Percentiles rank a stretch among this genome's conserved stretches.
Evolutionary conservation across 2,113 vertebrate species (phyloP).

Genomic region (Misgurnus anguillicaudatus): DNA sequence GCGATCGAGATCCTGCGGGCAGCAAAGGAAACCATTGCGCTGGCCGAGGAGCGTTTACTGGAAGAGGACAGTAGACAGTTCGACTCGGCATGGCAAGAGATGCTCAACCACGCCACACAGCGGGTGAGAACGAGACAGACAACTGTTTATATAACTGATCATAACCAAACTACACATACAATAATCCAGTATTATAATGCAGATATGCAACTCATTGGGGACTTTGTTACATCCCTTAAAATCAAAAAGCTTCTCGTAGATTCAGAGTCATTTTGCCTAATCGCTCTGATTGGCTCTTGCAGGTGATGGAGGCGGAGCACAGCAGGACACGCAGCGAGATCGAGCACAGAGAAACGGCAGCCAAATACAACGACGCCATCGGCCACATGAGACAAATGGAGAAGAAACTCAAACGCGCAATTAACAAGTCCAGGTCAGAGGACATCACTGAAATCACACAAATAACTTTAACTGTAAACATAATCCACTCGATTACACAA

Average conservation of each 20-base stretch:
- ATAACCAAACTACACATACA: too few species aligned
- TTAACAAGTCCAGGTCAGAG: constrained; percentile 93
- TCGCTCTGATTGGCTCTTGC: constrained; percentile 37
- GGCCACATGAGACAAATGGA: constrained; percentile 92
- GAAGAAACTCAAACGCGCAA: constrained; percentile 93
- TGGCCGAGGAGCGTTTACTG: constrained; percentile 90
- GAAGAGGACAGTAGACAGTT: constrained; percentile 96
- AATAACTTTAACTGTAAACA: too few species aligned
- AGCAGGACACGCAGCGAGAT: constrained; percentile 86
- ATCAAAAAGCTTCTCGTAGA: too few species aligned
- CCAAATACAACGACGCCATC: constrained; percentile 87
- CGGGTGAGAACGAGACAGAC: constrained; percentile 72
- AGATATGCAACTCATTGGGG: too few species aligned
- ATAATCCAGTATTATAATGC: too few species aligned
- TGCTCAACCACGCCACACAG: constrained; percentile 97
- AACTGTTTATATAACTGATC: too few species aligned
- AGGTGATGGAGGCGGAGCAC: constrained; percentile 97
- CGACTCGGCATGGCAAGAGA: constrained; percentile 98
- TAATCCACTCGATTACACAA: too few species aligned
- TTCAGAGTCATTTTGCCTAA: not conserved
- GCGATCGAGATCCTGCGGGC: constrained; percentile 92
- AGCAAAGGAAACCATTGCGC: constrained; percentile 92
- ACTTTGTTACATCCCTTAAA: too few species aligned
- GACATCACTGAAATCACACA: not conserved
- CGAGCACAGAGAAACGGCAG: constrained; percentile 89